Percentiles rank a stretch among this genome's conserved stretches.
Evolutionary conservation across 30 jellyfish, hydroid and myxozoan genomes (phyloP).

Genomic region (Pelagia noctiluca): DNA sequence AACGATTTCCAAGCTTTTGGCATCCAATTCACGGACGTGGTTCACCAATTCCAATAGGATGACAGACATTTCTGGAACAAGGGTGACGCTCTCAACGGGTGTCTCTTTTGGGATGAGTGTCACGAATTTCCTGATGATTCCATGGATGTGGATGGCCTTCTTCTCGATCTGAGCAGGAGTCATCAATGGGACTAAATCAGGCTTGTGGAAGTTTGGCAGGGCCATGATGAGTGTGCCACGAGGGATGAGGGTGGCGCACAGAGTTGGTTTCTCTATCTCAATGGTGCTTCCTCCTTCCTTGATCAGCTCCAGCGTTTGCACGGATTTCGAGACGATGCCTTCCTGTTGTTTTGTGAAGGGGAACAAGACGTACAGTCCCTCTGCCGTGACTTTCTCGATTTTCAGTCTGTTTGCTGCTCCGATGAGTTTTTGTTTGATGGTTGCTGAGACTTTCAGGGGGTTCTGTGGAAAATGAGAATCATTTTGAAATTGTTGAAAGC

Average conservation of each 20-base stretch:
- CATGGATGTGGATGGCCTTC: constrained; percentile 46
- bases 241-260: constrained; percentile 15
- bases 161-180: constrained; percentile 22
- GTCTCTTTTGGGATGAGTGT: constrained; percentile 57
- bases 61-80: constrained; percentile 59
- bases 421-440: constrained; percentile 61
- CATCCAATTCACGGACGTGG: constrained; percentile 55
- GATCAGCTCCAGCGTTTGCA: constrained; percentile 47
- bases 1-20: constrained; percentile 6
- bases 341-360: constrained; percentile 64
- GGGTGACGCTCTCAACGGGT: constrained; percentile 59
- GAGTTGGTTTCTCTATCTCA: constrained; percentile 32
- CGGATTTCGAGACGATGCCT: constrained; percentile 56
- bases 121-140: constrained; percentile 42
- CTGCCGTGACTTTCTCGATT: constrained; percentile 66
- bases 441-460: constrained; percentile 69
- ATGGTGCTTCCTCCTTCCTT: constrained; percentile 64
- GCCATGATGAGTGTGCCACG: constrained; percentile 70
- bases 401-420: constrained; percentile 67
- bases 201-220: constrained; percentile 64
- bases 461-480: constrained; percentile 21
- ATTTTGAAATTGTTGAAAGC: too few relatives aligned
- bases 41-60: constrained; percentile 55
- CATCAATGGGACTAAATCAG: constrained; percentile 59
- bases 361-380: constrained; percentile 55